phyloP scores from a whole-genome alignment of 1,140 invertebrate genomes.

The Gonioctena quinquepunctata region DNA sequence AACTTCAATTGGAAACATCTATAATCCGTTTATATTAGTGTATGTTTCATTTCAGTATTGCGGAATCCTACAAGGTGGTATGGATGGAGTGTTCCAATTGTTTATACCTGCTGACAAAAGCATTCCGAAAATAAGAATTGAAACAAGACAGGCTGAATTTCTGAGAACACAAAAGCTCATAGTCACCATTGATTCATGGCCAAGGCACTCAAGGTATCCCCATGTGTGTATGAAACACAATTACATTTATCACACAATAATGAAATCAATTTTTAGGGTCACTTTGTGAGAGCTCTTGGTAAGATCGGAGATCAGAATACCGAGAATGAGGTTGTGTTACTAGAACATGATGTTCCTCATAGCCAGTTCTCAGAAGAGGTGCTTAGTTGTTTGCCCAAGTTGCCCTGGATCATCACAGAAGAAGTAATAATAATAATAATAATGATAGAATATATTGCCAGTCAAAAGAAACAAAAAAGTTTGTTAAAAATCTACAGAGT shows the following conservation, averaged over 20 bases:
- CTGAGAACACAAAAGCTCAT: constrained; percentile 86
- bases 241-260: neutral
- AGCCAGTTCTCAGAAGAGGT: constrained; percentile 93
- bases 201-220: constrained; percentile 79
- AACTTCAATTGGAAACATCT: too few relatives aligned
- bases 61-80: constrained; percentile 83
- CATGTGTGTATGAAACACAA: constrained; percentile 51
- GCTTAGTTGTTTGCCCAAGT: constrained; percentile 84
- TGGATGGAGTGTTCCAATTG: constrained; percentile 76
- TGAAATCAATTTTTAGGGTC: constrained; percentile 63
- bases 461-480: too few relatives aligned
- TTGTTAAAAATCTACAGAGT: too few relatives aligned
- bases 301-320: constrained; percentile 79
- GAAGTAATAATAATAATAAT: constrained; percentile 63
- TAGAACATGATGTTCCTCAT: constrained; percentile 98
- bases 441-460: too few relatives aligned
- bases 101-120: constrained; percentile 89
- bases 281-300: constrained; percentile 87
- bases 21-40: too few relatives aligned
- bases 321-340: constrained; percentile 92
- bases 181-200: constrained; percentile 93
- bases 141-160: constrained; percentile 84
- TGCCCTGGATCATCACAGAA: constrained; percentile 88
- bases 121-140: constrained; percentile 89
- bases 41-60: too few relatives aligned